phyloP scores from a whole-genome alignment of 2,797 vertebrate species.

The Podargus strigoides region DNA sequence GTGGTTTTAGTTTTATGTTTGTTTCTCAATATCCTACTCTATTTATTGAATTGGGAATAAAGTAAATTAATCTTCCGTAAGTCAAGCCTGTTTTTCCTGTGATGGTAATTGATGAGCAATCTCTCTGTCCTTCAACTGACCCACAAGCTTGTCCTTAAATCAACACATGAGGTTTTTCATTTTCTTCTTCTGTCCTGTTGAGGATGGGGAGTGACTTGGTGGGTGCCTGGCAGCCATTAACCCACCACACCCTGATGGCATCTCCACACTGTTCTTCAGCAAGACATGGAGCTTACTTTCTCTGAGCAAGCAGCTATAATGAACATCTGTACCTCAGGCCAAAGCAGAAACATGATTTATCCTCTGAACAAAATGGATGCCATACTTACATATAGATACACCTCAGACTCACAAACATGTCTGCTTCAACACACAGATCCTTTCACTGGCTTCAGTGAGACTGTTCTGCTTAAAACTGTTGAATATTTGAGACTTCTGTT shows the following conservation, averaged over 20 bases:
- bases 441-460: not conserved
- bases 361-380: not conserved
- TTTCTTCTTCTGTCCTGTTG: not conserved
- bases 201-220: not conserved
- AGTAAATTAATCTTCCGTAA: not conserved
- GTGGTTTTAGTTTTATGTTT: not conserved
- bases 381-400: not conserved
- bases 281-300: not conserved
- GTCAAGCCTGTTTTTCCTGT: fast-evolving
- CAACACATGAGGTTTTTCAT: not conserved
- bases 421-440: not conserved
- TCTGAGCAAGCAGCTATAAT: not conserved
- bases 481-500: not conserved
- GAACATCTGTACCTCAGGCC: not conserved
- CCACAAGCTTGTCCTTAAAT: not conserved
- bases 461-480: not conserved
- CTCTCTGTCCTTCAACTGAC: not conserved
- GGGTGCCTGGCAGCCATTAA: not conserved
- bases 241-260: not conserved
- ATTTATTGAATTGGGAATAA: not conserved
- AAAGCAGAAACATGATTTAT: not conserved
- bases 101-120: not conserved
- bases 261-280: not conserved
- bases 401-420: not conserved
- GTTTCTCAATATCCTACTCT: not conserved